Evolutionary conservation across 2,888 invertebrate genomes (phyloP), one percentile per base, ranked within the genome.

Genomic region (Lypha dubia): DNA sequence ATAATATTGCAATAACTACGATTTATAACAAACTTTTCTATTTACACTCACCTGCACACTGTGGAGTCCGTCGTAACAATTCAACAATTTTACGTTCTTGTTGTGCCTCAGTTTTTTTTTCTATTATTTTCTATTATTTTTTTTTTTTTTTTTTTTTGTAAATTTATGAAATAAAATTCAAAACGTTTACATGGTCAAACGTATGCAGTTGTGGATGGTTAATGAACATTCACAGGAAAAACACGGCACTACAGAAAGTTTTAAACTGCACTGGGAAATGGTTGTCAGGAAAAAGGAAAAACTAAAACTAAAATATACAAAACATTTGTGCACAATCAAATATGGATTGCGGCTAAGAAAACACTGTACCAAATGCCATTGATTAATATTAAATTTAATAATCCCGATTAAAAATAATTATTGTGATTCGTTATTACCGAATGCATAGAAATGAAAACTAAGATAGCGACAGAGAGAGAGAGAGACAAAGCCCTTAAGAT

Each of bases 121-220:
- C n/a, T n/a, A n/a, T n/a, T n/a, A n/a, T n/a, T n/a, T n/a, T n/a
- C n/a, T n/a, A 38, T 9, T 38, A 32, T 32, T 32, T 32, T 32
- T 32, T 32, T 32, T 41, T 76, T 60, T 71, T 56, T 62, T 75
- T 70, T n/a, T 22, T 79, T 68, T 60, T 74, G 32, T 35, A 75
- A 82, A 82, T 85, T 76, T 83, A 83, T 79, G 79, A 79, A 82
- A 83, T 68, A 35, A 83, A 85, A 83, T 67, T 82, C 68, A 63
- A 73, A 85, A 79, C 82, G 79, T 82, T 79, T 83, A 83, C 71
- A 83, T 76, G 79, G 85, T 79, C 82, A 82, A 85, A 65, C 38
- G 73, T 73, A 73, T 58, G 65, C 65, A 79, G 49, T 67, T 49
- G 58, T 49, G n/a, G n/a, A 70, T 24, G 51, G 46, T 35, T 81